Evolutionary conservation across 2,797 vertebrate genomes (phyloP).

Genomic region (Pseudochaenichthys georgianus): DNA sequence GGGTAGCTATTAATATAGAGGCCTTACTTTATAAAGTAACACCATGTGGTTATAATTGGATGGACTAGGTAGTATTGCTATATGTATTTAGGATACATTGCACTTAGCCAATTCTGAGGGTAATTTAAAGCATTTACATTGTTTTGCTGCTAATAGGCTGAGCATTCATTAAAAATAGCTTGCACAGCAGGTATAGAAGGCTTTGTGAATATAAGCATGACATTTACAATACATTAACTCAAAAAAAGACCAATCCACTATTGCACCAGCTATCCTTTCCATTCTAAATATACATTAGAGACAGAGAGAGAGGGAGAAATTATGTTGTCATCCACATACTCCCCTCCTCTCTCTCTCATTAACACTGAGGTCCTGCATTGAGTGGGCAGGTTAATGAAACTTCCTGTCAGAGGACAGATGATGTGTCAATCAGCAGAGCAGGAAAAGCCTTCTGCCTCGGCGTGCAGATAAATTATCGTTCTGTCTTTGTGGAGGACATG

Average conservation of each 20-base stretch:
- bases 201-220: neutral
- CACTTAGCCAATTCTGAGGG: neutral
- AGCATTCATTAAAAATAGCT: neutral
- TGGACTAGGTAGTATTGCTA: neutral
- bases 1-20: neutral
- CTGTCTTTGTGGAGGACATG: slow-evolving; percentile 6
- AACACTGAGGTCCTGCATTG: slow-evolving; percentile 70
- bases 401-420: slow-evolving; percentile 70
- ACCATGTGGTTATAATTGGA: slow-evolving; percentile 6
- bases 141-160: slow-evolving; percentile 1
- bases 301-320: slow-evolving; percentile 11
- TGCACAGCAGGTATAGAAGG: neutral
- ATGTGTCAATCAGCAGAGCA: slow-evolving; percentile 54
- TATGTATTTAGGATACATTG: neutral
- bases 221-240: slow-evolving; percentile 10
- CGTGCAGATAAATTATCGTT: slow-evolving; percentile 15
- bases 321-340: slow-evolving; percentile 45
- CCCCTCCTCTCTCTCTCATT: slow-evolving; percentile 51
- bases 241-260: neutral
- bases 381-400: slow-evolving; percentile 81
- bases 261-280: neutral
- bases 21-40: slow-evolving; percentile 5
- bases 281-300: slow-evolving; percentile 23
- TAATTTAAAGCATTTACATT: neutral
- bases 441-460: slow-evolving; percentile 37